Conservation (phyloP, 2,888 invertebrate species). For the Cantharis flavilabris region DNA sequence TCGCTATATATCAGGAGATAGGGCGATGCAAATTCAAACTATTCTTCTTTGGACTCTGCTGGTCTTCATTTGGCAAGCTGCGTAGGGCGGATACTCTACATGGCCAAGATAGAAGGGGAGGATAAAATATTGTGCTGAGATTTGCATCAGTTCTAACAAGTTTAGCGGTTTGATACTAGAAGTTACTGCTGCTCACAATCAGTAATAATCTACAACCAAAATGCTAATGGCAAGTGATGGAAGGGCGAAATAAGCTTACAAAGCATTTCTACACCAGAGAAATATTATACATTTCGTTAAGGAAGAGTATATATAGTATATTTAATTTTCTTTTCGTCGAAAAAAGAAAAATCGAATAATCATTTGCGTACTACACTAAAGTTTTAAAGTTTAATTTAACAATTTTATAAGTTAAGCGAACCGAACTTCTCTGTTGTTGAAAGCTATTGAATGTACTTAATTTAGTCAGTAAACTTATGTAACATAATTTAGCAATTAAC, state of each 20-base stretch:
- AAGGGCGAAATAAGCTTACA: constrained; percentile 25
- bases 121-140: constrained; percentile 39
- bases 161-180: constrained; percentile 31
- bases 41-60: constrained; percentile 45
- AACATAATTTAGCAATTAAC: constrained; percentile 38
- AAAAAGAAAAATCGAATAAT: neutral
- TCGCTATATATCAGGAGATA: constrained; percentile 54
- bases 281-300: neutral
- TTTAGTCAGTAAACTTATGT: constrained; percentile 36
- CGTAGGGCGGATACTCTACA: constrained; percentile 36
- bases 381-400: neutral
- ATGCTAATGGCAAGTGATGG: constrained; percentile 29
- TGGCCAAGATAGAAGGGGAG: constrained; percentile 40
- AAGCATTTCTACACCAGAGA: constrained; percentile 14
- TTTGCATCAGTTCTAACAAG: constrained; percentile 40
- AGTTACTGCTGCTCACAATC: constrained; percentile 29
- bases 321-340: neutral
- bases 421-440: constrained; percentile 26
- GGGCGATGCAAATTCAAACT: constrained; percentile 52
- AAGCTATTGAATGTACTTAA: constrained; percentile 30
- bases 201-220: constrained; percentile 27
- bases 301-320: neutral
- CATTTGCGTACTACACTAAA: neutral
- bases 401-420: constrained; percentile 1
- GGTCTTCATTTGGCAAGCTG: constrained; percentile 42